Evolutionary conservation across 1,140 invertebrate genomes (phyloP).

Genomic region (Ostrea denselamellosa): DNA sequence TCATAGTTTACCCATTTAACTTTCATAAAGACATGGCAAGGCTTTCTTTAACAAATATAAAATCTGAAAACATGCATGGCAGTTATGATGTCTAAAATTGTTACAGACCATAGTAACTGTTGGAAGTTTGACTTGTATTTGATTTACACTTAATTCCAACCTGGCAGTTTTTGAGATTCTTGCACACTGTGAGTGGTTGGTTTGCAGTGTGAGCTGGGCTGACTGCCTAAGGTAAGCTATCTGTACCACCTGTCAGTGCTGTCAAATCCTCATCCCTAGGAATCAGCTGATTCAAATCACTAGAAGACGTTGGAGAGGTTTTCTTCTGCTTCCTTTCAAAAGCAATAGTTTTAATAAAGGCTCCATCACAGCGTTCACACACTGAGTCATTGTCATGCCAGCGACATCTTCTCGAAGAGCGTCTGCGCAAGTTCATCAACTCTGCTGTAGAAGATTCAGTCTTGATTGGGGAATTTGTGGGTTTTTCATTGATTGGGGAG

Average conservation of each 20-base stretch:
- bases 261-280: not conserved
- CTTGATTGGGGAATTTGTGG: not conserved
- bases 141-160: too few relatives aligned
- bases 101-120: not conserved
- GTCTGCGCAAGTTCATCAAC: not conserved
- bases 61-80: not conserved
- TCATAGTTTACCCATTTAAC: not conserved
- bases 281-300: not conserved
- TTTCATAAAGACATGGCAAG: not conserved
- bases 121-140: too few relatives aligned
- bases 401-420: slow-evolving; percentile 49
- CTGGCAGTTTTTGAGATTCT: not conserved
- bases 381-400: slow-evolving; percentile 58
- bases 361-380: slow-evolving; percentile 55
- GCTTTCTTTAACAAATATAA: not conserved
- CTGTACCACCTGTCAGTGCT: not conserved
- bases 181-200: not conserved
- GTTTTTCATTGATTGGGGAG: not conserved
- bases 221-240: not conserved
- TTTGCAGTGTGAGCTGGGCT: not conserved
- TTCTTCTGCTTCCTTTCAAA: slow-evolving; percentile 48
- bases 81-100: not conserved
- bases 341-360: slow-evolving; percentile 54
- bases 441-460: not conserved
- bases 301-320: slow-evolving; percentile 16